Evolutionary conservation across 2,113 vertebrate genomes (phyloP).

Genomic region (Ailuropoda melanoleuca): DNA sequence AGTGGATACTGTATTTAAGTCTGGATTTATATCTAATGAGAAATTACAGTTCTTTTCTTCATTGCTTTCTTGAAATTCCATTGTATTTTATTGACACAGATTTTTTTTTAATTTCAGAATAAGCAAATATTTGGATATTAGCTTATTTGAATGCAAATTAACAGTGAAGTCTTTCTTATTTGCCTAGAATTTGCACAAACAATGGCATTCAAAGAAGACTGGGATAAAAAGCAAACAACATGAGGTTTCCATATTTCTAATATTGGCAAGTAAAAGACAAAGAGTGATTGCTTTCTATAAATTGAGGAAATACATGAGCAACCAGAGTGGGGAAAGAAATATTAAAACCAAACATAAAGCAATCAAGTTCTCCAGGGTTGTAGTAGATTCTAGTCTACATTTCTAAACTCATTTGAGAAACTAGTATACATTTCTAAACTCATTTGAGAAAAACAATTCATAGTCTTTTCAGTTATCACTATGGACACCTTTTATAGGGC

Average conservation of each 20-base stretch:
- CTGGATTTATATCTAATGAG: background rate
- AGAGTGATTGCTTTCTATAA: background rate
- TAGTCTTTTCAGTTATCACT: background rate
- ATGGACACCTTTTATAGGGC: background rate
- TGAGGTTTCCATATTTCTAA: background rate
- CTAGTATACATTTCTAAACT: background rate
- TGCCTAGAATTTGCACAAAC: background rate
- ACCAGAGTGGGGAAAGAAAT: background rate
- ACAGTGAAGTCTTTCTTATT: constrained; percentile 27
- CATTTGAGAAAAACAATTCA: background rate
- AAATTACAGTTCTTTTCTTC: background rate
- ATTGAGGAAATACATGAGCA: background rate
- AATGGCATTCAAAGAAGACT: background rate
- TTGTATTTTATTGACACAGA: background rate
- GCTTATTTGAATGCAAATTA: constrained; percentile 26
- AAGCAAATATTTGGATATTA: constrained; percentile 42
- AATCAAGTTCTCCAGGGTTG: background rate
- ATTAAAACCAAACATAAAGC: background rate
- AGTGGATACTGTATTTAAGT: background rate
- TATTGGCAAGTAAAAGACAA: background rate
- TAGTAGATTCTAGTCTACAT: background rate
- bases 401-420: background rate
- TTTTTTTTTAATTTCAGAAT: background rate
- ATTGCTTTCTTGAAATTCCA: background rate
- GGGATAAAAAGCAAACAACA: background rate